phyloP scores from a whole-genome alignment of 2,113 vertebrate species.

The Siniperca chuatsi region DNA sequence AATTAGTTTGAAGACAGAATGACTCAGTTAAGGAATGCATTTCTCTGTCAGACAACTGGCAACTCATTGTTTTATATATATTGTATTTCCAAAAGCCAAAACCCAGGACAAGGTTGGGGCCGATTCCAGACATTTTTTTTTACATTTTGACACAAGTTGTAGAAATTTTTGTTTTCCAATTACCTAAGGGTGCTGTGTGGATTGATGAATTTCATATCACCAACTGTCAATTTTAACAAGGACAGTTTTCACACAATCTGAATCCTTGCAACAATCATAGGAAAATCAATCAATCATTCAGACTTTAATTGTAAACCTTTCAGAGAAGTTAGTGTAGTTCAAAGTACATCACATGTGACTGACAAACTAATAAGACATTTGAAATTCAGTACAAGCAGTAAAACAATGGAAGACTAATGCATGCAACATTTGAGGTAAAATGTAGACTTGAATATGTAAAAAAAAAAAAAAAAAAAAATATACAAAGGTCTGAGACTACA shows the following conservation, averaged over 20 bases:
- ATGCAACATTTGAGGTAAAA: not conserved
- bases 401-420: not conserved
- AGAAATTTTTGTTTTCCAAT: not conserved
- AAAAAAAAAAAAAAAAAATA: not conserved
- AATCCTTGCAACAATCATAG: not conserved
- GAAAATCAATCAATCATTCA: not conserved
- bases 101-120: too few species aligned
- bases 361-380: not conserved
- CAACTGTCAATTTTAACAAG: not conserved
- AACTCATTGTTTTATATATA: too few species aligned
- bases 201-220: not conserved
- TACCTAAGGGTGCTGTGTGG: not conserved
- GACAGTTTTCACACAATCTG: not conserved
- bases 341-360: too few species aligned
- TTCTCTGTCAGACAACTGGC: not conserved
- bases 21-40: not conserved
- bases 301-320: not conserved
- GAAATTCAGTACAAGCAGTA: not conserved
- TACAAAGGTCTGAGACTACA: not conserved
- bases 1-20: not conserved
- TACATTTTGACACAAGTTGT: not conserved
- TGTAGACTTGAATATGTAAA: not conserved
- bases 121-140: too few species aligned
- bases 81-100: too few species aligned
- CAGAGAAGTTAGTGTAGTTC: not conserved